Evolutionary conservation across 2,888 invertebrate species (phyloP), one percentile per base, ranked within the genome.

Genomic region (Drosophila nigricruria): DNA sequence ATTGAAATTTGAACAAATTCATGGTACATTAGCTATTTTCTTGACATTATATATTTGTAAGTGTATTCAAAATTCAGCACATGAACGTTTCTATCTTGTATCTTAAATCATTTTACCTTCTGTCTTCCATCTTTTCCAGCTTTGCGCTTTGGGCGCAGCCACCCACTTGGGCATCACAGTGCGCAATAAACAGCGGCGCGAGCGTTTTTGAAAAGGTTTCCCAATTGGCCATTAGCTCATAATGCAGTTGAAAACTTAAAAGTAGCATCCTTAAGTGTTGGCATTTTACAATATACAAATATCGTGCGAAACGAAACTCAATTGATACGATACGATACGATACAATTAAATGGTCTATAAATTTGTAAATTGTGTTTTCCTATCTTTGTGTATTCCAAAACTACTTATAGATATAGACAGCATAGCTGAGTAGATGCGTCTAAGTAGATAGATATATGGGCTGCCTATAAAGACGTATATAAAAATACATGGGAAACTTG

Each of bases 181-280:
- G 66, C 91, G 91, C 54, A 91, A 91, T 54, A 88, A 86, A 74
- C 71, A 85, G 61, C 79, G 91, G 52, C 85, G 91, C 63, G 91
- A 91, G 54, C 73, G 78, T 52, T 86, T 87, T 69, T 85, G 68
- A 76, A 57, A 56, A 45, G 60, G 38, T 50, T 77, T 45, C 32
- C 10, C 23, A 53, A 69, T 62, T 56, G 59, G 42, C 52, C 65
- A 66, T 32, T 40, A 42, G 52, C 10, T 36, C 36, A 42, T 34
- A 47, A 54, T 23, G 36, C 36, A 30, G 25, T 38, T 73, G n/a
- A 53, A 61, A 63, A 50, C 27, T 59, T 58, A 30, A 49, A 57
- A 53, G 20, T 68, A 53, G 61, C 45, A 63, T 59, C 43, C 16
- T 38, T 60, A 63, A 74, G 63, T 73, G 67, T 73, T 73, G 63